Evolutionary conservation across 37 sponge, comb jelly and placozoan genomes (phyloP), one percentile per base, ranked within the genome.

Genomic region (Chondrilla cf. caribensis): DNA sequence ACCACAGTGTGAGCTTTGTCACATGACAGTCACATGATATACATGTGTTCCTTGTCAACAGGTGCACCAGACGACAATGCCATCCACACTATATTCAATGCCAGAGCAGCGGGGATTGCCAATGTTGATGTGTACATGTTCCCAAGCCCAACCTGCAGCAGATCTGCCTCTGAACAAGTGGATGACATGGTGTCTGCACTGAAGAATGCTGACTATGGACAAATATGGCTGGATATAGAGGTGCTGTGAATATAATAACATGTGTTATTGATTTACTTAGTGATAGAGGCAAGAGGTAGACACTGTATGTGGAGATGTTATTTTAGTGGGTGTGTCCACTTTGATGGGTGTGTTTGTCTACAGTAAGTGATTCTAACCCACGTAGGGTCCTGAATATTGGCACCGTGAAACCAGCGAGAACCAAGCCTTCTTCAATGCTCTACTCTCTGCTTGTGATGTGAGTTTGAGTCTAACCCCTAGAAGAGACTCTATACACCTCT

Each of bases 121-220:
- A 78, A 91, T 62, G 87, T 91, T 8, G 95, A 95, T 58, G 87
- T 91, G 55, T 95, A 95, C 70, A 75, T 95, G 89, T 95, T 95
- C 80, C 95, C 95, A 3, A 91, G 91, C 76, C 91, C 91, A 5
- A 86, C 60, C 51, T 95, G 95, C 65, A 2, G 60, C 31, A 79
- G 84, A 38, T 80, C 89, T 65, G 89, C 89, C 9, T 38, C 82
- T 3, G 83, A 67, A 39, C 95, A 95, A 38, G 95, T 95, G 36
- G 25, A 70, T 2, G 91, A 87, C 36, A 94, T 90, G 90, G 83
- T 91, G 22, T 28, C 84, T 24, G 51, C 71, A 29, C 38, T 91
- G 59, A 77, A 38, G 21, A 76, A 82, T 36, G 54, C 35, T 36
- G 21, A 41, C 47, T 93, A 93, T 82, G 90, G 90, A 54, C 87